Evolutionary conservation across 2,113 vertebrate genomes (phyloP).

Genomic region (Rhinopomastus cyanomelas): DNA sequence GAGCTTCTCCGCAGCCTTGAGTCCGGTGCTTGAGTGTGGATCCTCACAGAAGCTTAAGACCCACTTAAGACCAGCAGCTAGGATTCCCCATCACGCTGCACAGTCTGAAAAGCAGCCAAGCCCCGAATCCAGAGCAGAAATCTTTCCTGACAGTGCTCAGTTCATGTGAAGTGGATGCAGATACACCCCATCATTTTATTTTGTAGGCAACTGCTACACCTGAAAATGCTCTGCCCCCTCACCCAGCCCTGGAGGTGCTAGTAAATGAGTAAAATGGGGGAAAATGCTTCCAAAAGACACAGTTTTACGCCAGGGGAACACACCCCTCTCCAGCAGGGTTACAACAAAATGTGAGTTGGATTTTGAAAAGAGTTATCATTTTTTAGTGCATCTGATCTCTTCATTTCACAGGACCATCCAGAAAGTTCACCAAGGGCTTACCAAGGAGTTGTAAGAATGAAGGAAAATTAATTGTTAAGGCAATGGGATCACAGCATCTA

Average conservation of each 20-base stretch:
- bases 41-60: not conserved
- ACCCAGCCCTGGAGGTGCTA: not conserved
- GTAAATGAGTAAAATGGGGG: not conserved
- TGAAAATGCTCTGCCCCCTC: not conserved
- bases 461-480: not conserved
- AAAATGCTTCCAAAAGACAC: not conserved
- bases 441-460: not conserved
- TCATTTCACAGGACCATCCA: not conserved
- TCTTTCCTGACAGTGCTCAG: not conserved
- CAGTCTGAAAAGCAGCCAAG: not conserved
- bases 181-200: not conserved
- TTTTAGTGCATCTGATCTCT: not conserved
- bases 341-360: not conserved
- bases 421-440: not conserved
- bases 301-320: not conserved
- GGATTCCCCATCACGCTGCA: not conserved
- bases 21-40: not conserved
- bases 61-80: not conserved
- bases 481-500: not conserved
- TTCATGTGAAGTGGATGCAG: not conserved
- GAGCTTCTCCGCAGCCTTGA: not conserved
- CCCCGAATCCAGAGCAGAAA: not conserved
- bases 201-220: not conserved
- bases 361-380: not conserved
- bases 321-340: not conserved